phyloP scores from a whole-genome alignment of 2,113 vertebrate species.

The Leuciscus idus region DNA sequence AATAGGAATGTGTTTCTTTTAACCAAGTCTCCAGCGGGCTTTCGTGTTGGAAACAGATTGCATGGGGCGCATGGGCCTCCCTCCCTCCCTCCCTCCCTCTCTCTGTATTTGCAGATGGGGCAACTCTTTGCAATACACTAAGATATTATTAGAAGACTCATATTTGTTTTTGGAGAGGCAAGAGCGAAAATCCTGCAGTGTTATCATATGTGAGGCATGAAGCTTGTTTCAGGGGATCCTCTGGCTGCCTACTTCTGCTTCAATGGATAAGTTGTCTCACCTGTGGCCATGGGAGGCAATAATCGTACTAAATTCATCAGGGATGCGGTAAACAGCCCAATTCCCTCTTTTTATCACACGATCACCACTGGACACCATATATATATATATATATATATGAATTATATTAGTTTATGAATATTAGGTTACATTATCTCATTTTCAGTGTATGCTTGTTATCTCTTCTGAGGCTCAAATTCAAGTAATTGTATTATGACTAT shows the following conservation, averaged over 20 bases:
- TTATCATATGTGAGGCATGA: conserved; percentile 41
- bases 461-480: not conserved
- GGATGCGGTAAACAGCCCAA: conserved; percentile 2
- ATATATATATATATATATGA: not conserved
- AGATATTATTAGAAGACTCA: conserved; percentile 52
- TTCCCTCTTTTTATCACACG: conserved; percentile 5
- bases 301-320: conserved; percentile 41
- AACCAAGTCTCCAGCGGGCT: not conserved
- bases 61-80: conserved; percentile 1
- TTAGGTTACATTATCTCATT: conserved; percentile 34
- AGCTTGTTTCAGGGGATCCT: conserved; percentile 37
- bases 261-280: conserved; percentile 44
- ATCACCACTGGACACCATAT: not conserved
- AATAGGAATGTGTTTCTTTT: not conserved
- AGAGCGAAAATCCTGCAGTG: conserved; percentile 10
- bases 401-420: conserved; percentile 35
- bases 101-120: conserved; percentile 23
- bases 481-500: conserved; percentile 47
- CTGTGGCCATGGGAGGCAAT: conserved; percentile 45
- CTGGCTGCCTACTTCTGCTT: conserved; percentile 29
- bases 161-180: conserved; percentile 30
- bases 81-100: not conserved
- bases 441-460: not conserved
- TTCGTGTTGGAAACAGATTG: conserved; percentile 3
- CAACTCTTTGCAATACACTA: conserved; percentile 7